Percentiles rank a stretch among this genome's conserved stretches.
phyloP scores from a whole-genome alignment of 2,113 vertebrate genomes.

The Chunga burmeisteri region DNA sequence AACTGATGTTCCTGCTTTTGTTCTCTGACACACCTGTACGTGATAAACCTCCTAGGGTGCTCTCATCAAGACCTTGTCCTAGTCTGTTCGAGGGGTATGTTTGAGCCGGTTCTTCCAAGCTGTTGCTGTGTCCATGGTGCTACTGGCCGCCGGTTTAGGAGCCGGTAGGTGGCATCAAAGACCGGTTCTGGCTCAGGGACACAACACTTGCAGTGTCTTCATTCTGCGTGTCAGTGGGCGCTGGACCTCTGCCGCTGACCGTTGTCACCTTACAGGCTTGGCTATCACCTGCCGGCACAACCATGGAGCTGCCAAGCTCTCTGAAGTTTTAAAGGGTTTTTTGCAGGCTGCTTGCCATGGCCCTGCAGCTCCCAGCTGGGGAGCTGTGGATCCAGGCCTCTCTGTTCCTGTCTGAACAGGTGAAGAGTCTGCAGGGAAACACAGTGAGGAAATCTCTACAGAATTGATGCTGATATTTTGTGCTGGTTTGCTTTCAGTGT shows the following conservation, averaged over 20 bases:
- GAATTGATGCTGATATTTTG: not conserved
- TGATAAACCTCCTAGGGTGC: not conserved
- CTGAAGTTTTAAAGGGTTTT: not conserved
- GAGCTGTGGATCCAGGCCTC: not conserved
- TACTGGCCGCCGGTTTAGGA: not conserved
- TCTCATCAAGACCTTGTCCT: not conserved
- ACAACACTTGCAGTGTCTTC: rapidly evolving
- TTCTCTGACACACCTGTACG: not conserved
- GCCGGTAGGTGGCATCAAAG: constrained; percentile 48
- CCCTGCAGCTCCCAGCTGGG: not conserved
- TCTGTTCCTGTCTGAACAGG: not conserved
- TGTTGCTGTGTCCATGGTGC: not conserved
- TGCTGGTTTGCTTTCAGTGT: not conserved
- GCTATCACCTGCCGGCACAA: not conserved
- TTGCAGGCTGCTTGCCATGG: not conserved
- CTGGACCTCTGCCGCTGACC: not conserved
- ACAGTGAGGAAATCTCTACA: not conserved
- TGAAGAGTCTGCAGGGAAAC: not conserved
- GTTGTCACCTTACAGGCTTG: not conserved
- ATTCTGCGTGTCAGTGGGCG: rapidly evolving
- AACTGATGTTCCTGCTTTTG: not conserved
- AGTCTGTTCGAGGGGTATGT: not conserved
- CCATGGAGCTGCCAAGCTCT: not conserved
- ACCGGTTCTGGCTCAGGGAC: not conserved
- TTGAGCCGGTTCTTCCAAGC: not conserved